phyloP scores from a whole-genome alignment of 2,888 invertebrate genomes.

The Cyclophora albipunctata region DNA sequence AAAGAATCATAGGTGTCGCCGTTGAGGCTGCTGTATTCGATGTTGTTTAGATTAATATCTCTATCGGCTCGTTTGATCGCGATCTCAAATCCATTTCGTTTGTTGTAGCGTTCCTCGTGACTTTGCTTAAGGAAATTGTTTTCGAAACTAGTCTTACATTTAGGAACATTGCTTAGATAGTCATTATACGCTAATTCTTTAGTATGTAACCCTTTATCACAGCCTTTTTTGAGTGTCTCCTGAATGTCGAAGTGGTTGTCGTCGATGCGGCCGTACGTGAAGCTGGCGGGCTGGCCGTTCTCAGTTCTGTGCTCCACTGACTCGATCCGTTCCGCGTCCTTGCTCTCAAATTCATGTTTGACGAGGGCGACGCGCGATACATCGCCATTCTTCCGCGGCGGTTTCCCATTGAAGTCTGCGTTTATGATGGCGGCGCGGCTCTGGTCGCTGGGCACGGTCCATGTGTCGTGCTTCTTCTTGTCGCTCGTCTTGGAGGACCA shows the following conservation, averaged over 20 bases:
- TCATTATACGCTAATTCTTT: conserved; percentile 66
- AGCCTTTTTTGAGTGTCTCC: conserved; percentile 69
- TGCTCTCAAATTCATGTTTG: conserved; percentile 65
- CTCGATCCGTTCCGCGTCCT: conserved; percentile 53
- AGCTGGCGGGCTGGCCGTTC: conserved; percentile 51
- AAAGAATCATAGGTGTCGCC: conserved; percentile 68
- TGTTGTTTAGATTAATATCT: conserved; percentile 61
- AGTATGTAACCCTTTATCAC: conserved; percentile 71
- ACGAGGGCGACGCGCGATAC: conserved; percentile 58
- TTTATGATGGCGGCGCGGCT: conserved; percentile 51
- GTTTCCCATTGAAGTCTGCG: conserved; percentile 51
- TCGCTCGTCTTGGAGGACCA: conserved; percentile 66
- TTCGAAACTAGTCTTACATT: conserved; percentile 71
- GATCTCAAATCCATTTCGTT: conserved; percentile 63
- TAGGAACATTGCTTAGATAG: conserved; percentile 72
- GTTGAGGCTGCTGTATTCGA: conserved; percentile 64
- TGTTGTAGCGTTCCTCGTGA: conserved; percentile 61
- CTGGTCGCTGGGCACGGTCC: conserved; percentile 59
- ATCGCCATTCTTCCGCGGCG: conserved; percentile 51
- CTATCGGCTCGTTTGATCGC: conserved; percentile 58
- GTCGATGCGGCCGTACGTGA: conserved; percentile 51
- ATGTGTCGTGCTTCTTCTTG: conserved; percentile 65
- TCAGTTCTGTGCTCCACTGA: conserved; percentile 46
- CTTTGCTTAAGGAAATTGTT: conserved; percentile 68
- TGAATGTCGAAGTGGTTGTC: conserved; percentile 65